A percentile compares a stretch with the other conserved stretches of the same genome.
These are phyloP conservation scores for Lamprotornis superbus DNA, from an alignment of 2,113 vertebrate genomes.

Conservation along the genomic window DNA sequence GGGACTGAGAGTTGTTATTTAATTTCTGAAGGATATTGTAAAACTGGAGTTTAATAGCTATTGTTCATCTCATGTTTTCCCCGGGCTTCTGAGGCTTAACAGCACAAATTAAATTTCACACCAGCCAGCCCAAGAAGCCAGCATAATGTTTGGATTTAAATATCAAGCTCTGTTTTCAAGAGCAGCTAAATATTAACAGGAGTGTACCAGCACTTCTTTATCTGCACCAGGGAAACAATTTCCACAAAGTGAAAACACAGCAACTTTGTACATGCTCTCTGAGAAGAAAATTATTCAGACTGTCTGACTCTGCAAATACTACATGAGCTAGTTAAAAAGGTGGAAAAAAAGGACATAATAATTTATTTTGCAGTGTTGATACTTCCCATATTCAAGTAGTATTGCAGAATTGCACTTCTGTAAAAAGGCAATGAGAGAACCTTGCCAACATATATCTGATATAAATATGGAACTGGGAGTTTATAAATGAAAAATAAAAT, in stretches of 20 bases:
- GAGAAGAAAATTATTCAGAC: slow-evolving; percentile 53
- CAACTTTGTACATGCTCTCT: background rate
- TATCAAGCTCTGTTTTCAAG: slow-evolving; percentile 29
- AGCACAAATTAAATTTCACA: slow-evolving; percentile 56
- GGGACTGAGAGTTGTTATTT: background rate
- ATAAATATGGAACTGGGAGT: background rate
- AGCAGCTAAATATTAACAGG: background rate
- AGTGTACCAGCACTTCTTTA: background rate
- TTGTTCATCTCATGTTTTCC: slow-evolving; percentile 49
- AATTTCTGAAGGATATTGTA: background rate
- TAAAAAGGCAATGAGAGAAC: background rate
- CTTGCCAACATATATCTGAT: background rate
- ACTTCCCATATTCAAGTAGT: background rate
- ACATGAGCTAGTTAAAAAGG: background rate
- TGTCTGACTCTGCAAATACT: slow-evolving; percentile 6
- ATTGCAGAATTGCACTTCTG: background rate
- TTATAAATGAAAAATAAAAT: background rate
- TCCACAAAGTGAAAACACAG: background rate
- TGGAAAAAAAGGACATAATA: background rate
- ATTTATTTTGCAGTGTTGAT: background rate
- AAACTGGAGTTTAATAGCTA: slow-evolving; percentile 21
- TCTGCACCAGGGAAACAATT: background rate
- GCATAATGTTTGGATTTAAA: slow-evolving; percentile 53
- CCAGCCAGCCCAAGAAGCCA: slow-evolving; percentile 53
- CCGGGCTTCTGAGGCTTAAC: slow-evolving; percentile 43